Base-by-base conservation (phyloP, 2,888 invertebrate species). In the Leptinotarsa juncta region DNA sequence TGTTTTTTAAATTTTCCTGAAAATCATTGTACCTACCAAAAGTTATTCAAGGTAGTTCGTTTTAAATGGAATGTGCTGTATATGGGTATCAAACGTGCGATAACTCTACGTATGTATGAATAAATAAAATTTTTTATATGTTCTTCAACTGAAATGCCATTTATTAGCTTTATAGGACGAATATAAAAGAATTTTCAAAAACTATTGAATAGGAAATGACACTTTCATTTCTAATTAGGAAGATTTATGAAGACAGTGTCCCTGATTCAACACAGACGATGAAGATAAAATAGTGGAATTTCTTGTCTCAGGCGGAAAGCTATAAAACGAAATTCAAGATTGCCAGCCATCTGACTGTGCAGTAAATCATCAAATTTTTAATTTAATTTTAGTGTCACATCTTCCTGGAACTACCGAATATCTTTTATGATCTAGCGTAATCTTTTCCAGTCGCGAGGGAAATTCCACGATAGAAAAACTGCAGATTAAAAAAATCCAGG, bases 281-380 rank as follows among this genome's bases (percentile, higher is more conserved):
- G 14, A 68, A 16, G 32, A 69, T 16, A 48, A 55, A 48, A 48
- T 60, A 48, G 32, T 18, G 32, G 55, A 68, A 68, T 68, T 32
- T 55, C 55, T 42, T 32, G 15, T 26, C 55, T 53, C 42, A 48
- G 23, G 57, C 32, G 57, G 4, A 14, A 18, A 49, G 69, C 48
- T 57, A 23, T 69, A 50, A 69, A 69, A 69, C 15, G 69, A 48
- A 69, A 69, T 69, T 69, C 69, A 48, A 32, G 69, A 69, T 69
- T 69, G 57, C 69, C 18, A 23, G 20, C 57, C 60, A 57, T 69
- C 60, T 69, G 69, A 69, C 69, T 55, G 16, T 12, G 48, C 60
- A 69, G 48, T 69, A 57, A 69, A 69, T 69, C 69, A 69, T 69
- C 69, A 60, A 69, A 69, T 69, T 69, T 69, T 69, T 69, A 69